Base-by-base conservation (phyloP, 2,888 invertebrate species). In the Sialis fuliginosa region DNA sequence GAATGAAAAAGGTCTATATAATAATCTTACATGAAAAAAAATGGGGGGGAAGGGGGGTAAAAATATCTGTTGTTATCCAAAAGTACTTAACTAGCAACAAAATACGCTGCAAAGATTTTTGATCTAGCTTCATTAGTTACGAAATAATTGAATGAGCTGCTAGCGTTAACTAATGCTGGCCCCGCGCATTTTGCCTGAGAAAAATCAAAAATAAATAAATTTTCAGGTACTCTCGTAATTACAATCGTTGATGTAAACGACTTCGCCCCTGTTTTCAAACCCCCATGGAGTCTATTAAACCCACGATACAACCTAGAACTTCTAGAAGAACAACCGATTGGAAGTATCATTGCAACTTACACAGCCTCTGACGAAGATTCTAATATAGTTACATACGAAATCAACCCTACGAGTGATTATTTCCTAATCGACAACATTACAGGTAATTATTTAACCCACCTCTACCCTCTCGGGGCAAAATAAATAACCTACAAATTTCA, bases 331-430 rank as follows among this genome's bases (percentile, higher is more conserved):
- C 83, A 86, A 58, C 86, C 89, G 0, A 62, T 79, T 1, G 89
- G 87, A 6, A 79, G 86, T 0, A 69, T 82, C 6, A 75, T 91
- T 3, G 76, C 79, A 39, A 85, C 83, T 0, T 79, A 85, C 57
- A 73, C 76, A 9, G 90, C 89, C 0, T 77, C 76, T 1, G 92
- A 92, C 59, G 74, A 72, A 49, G 90, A 91, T 56, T 88, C 89
- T 1, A 82, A 83, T 44, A 83, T 90, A 52, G 79, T 84, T 0
- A 77, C 79, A 49, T 86, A 86, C 52, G 66, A 75, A 1, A 79
- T 84, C 42, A 67, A 74, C 40, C 82, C 81, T 0, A 74, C 76
- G 1, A 84, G 72, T 57, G 75, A 81, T 0, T 87, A 82, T 62
- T 89, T 91, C 61, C 71, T 74, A 48, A 81, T 91, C 39, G 83